These are phyloP conservation scores for Cyclophora albipunctata DNA, from an alignment of 2,888 invertebrate genomes.

Conservation along the genomic window DNA sequence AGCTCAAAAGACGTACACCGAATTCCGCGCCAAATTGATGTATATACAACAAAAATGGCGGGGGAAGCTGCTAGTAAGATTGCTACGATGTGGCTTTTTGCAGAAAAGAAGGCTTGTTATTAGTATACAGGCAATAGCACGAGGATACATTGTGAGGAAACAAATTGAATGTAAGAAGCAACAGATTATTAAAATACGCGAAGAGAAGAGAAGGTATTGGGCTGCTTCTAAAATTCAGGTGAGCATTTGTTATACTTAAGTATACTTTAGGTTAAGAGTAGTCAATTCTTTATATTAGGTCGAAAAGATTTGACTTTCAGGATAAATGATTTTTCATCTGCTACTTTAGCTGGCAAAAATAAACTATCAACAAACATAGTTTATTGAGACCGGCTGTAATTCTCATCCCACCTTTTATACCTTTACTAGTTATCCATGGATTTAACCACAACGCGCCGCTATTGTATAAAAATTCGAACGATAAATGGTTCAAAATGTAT, in stretches of 20 bases:
- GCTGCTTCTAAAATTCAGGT: conserved; percentile 81
- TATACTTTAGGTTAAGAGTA: no score
- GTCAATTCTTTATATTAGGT: no score
- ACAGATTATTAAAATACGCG: conserved; percentile 49
- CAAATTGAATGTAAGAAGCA: conserved; percentile 60
- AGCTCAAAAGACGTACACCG: conserved; percentile 35
- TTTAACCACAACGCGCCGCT: no score
- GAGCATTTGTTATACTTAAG: conserved; percentile 8
- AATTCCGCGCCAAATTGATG: conserved; percentile 36
- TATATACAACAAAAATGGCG: conserved; percentile 59
- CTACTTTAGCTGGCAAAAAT: no score
- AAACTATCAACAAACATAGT: no score
- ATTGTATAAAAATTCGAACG: no score
- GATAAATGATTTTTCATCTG: no score
- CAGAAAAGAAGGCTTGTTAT: conserved; percentile 42
- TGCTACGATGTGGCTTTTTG: conserved; percentile 44
- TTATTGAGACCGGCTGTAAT: no score
- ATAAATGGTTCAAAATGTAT: no score
- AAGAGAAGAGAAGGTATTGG: conserved; percentile 49
- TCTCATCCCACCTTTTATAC: no score
- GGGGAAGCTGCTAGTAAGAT: conserved; percentile 48
- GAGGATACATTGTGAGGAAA: conserved; percentile 68
- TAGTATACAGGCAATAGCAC: conserved; percentile 56
- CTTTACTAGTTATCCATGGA: no score
- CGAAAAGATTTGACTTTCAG: no score